phyloP scores from a whole-genome alignment of 2,113 vertebrate species.

The Bos taurus region DNA sequence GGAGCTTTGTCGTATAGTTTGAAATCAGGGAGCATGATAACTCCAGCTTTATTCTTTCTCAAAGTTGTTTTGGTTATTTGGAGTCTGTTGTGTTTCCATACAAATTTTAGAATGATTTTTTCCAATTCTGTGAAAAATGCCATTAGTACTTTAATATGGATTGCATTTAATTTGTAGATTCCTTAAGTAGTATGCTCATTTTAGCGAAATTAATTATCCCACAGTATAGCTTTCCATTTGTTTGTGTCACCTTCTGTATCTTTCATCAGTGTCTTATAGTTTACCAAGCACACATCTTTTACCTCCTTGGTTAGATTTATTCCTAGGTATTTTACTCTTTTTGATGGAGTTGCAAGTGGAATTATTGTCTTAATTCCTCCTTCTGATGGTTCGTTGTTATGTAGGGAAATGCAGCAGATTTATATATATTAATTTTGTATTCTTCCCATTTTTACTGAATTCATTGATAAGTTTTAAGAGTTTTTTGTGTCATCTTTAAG shows the following conservation, averaged over 20 bases:
- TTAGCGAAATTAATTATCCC: not conserved
- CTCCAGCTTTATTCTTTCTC: not conserved
- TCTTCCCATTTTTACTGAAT: not conserved
- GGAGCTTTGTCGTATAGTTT: not conserved
- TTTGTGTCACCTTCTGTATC: not conserved
- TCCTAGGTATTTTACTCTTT: not conserved
- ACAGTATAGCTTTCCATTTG: not conserved
- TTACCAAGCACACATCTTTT: not conserved
- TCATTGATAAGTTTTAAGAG: not conserved
- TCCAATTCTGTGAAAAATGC: not conserved
- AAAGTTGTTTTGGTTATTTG: not conserved
- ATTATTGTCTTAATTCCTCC: not conserved
- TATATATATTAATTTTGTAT: not conserved
- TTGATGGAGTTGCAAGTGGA: not conserved
- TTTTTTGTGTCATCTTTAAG: not conserved
- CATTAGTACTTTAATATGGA: not conserved
- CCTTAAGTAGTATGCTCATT: not conserved
- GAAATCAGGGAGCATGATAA: not conserved
- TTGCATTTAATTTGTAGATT: not conserved
- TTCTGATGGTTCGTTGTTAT: not conserved
- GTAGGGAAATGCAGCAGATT: not conserved
- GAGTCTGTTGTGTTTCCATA: not conserved
- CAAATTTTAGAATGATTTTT: not conserved
- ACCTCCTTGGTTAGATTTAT: not conserved
- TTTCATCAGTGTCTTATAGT: not conserved